phyloP scores from a whole-genome alignment of 2,113 vertebrate species.

The Ceyx melanurus region DNA sequence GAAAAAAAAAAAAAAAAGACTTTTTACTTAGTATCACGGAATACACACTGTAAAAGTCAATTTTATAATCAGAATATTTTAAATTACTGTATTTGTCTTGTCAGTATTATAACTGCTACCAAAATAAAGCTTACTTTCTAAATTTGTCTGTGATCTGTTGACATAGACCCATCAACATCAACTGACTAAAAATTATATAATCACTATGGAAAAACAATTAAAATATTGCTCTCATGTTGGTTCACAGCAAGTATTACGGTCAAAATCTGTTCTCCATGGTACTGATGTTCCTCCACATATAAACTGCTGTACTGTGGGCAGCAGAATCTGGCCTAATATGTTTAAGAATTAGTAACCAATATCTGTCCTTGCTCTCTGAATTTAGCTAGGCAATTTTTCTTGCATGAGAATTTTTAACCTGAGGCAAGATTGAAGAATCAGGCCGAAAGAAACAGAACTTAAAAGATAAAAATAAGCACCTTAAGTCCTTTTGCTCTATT shows the following conservation, averaged over 20 bases:
- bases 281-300: neutral
- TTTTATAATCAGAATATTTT: neutral
- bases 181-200: neutral
- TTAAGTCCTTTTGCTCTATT: conserved; percentile 99
- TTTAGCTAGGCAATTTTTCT: neutral
- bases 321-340: neutral
- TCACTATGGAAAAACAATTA: neutral
- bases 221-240: neutral
- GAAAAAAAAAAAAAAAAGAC: neutral
- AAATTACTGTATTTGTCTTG: neutral
- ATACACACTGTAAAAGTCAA: neutral
- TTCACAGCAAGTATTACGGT: neutral
- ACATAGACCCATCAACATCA: neutral
- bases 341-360: neutral
- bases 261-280: neutral
- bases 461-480: conserved; percentile 71
- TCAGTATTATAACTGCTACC: neutral
- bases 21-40: neutral
- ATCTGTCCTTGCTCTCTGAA: neutral
- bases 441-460: neutral
- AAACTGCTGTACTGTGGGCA: neutral
- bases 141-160: neutral
- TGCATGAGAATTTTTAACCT: neutral
- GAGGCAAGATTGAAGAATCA: neutral
- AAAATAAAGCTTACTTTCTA: neutral